Evolutionary conservation across 2,797 vertebrate species (phyloP).

Genomic region (Gymnothorax javanicus): DNA sequence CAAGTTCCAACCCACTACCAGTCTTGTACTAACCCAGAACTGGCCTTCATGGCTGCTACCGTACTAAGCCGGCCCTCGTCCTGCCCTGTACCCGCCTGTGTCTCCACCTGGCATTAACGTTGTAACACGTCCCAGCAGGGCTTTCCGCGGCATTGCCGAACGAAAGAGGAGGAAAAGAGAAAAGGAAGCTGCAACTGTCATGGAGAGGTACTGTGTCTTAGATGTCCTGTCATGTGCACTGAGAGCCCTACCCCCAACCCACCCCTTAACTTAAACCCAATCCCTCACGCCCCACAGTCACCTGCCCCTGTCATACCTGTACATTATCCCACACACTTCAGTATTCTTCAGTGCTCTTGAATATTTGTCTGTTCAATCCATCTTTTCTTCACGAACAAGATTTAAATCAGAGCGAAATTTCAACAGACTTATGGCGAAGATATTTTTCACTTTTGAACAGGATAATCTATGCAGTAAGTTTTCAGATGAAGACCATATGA

Average conservation of each 20-base stretch:
- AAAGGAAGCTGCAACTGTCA: slow-evolving; percentile 85
- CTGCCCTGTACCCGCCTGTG: neutral
- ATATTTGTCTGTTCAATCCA: neutral
- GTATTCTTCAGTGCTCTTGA: neutral
- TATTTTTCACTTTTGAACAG: neutral
- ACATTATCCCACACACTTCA: neutral
- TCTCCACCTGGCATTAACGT: slow-evolving; percentile 46
- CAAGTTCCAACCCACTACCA: slow-evolving; percentile 39
- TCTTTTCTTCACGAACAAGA: neutral
- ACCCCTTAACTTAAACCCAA: slow-evolving; percentile 20
- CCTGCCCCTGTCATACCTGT: neutral
- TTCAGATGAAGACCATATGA: neutral
- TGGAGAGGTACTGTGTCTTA: slow-evolving; percentile 89
- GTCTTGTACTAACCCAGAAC: slow-evolving; percentile 35
- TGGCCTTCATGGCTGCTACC: neutral
- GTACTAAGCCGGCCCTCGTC: neutral
- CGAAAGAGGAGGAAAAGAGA: slow-evolving; percentile 95
- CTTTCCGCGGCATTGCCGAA: slow-evolving; percentile 94
- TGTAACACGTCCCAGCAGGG: slow-evolving; percentile 85
- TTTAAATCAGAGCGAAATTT: neutral
- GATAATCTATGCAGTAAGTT: neutral
- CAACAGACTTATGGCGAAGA: neutral
- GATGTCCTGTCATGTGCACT: slow-evolving; percentile 56
- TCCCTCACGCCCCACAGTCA: neutral
- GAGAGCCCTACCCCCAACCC: slow-evolving; percentile 11